A percentile compares a stretch with the other conserved stretches of the same genome.
phyloP scores from a whole-genome alignment of 1,140 invertebrate genomes.

The Drosophila rufa region DNA sequence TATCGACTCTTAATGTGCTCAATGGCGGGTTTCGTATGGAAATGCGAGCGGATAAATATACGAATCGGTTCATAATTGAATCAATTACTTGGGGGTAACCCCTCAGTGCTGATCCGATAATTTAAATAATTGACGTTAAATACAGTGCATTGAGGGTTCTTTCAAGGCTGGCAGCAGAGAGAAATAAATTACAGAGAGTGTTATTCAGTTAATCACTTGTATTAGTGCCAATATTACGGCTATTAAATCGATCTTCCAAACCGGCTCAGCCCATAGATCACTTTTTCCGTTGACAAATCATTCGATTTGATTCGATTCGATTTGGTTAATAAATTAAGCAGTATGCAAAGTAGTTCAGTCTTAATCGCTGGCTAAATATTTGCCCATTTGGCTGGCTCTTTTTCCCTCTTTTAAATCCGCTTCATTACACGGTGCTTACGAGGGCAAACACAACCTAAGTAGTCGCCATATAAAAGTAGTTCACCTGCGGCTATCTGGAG shows the following conservation, averaged over 20 bases:
- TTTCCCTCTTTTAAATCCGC: not conserved
- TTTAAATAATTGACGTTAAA: slow-evolving; percentile 34
- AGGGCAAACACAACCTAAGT: slow-evolving; percentile 38
- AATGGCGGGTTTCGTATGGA: slow-evolving; percentile 2
- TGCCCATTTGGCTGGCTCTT: not conserved
- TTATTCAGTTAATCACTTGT: slow-evolving; percentile 5
- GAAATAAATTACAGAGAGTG: slow-evolving; percentile 1
- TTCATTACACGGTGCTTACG: slow-evolving; percentile 18
- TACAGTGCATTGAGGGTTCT: slow-evolving; percentile 20
- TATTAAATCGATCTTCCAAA: slow-evolving; percentile 15
- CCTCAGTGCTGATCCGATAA: slow-evolving; percentile 13
- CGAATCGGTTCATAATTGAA: slow-evolving; percentile 21
- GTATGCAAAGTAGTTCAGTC: not conserved
- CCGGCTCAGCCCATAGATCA: slow-evolving; percentile 3
- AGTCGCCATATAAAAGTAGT: slow-evolving; percentile 36
- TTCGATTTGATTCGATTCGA: not conserved
- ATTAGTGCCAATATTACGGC: not conserved
- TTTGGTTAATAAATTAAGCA: not conserved
- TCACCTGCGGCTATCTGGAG: slow-evolving; percentile 49
- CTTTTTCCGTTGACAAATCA: not conserved
- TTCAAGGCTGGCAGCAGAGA: not conserved
- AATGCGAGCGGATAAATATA: not conserved
- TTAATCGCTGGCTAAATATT: slow-evolving; percentile 12
- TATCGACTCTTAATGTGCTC: slow-evolving; percentile 1
- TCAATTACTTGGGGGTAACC: slow-evolving; percentile 16